Evolutionary conservation across 2,888 invertebrate genomes (phyloP).

Genomic region (Euspilapteryx auroguttella): DNA sequence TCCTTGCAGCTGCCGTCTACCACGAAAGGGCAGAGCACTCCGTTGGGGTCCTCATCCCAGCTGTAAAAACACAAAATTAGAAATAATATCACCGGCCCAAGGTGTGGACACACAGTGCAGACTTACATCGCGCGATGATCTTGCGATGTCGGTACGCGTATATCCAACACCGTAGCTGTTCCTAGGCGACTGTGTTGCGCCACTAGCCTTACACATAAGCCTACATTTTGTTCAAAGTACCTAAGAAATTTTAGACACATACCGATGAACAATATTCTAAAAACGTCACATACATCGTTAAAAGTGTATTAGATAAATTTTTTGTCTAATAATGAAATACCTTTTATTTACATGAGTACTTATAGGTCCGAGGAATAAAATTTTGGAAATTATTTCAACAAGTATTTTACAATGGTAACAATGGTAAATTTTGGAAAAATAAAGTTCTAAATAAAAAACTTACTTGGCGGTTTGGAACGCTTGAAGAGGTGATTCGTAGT

Average conservation of each 20-base stretch:
- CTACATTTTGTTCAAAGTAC: too few relatives aligned
- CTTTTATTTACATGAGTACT: too few relatives aligned
- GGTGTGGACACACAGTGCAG: conserved; percentile 24
- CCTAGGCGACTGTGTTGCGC: too few relatives aligned
- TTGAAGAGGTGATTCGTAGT: conserved; percentile 43
- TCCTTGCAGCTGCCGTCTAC: conserved; percentile 54
- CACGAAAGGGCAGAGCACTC: conserved; percentile 51
- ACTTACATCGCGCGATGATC: conserved; percentile 31
- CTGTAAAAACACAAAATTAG: conserved; percentile 28
- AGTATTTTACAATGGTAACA: too few relatives aligned
- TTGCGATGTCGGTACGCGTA: conserved; percentile 28
- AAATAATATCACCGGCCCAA: conserved; percentile 7
- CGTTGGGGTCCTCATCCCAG: conserved; percentile 49
- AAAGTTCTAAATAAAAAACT: conserved; percentile 13
- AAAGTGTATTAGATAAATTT: too few relatives aligned
- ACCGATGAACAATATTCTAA: too few relatives aligned
- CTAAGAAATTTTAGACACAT: too few relatives aligned
- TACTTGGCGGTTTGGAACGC: conserved; percentile 30
- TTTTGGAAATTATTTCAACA: too few relatives aligned
- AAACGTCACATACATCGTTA: too few relatives aligned
- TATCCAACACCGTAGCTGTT: conserved; percentile 21
- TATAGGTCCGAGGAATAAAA: too few relatives aligned
- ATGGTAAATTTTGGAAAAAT: conserved; percentile 3
- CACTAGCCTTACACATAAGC: too few relatives aligned
- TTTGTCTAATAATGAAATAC: too few relatives aligned